Evolutionary conservation across 2,888 invertebrate species (phyloP), one percentile per base, ranked within the genome.

Genomic region (Sinelater perroti): DNA sequence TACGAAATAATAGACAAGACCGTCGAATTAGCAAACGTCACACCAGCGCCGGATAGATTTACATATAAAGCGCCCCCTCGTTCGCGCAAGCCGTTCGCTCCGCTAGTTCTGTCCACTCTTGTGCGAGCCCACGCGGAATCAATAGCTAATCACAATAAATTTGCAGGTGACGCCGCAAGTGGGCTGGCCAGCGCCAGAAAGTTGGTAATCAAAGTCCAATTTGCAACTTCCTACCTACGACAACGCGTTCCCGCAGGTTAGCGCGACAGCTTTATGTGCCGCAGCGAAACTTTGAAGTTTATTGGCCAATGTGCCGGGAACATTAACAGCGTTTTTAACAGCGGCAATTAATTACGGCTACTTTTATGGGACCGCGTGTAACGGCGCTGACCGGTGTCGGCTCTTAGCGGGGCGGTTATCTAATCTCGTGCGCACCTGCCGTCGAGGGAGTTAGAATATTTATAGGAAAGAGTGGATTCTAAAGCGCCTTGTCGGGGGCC

Each of bases 351-450:
- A 46, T 54, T 54, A 46, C 45, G 18, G 38, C 18, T 24, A 40
- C 33, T 46, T 54, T 54, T 54, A 54, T 54, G 47, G 54, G 38
- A n/a, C n/a, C n/a, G n/a, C n/a, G n/a, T 26, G 54, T 46, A 54
- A 53, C 24, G 30, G 28, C n/a, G 38, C 30, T 52, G 54, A 54
- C 54, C 46, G 54, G 13, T 54, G 54, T 54, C 28, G 17, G 21
- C 46, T 45, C 38, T 45, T 26, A 20, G 33, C 17, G 11, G 44
- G 44, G 13, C 5, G 36, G 35, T 1, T 47, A 47, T 47, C 54
- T 54, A 47, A 54, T 46, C 54, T 46, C 24, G 8, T 26, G 30
- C 45, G 14, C 54, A 54, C 54, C 54, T 54, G 54, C 54, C 38
- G 4, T 14, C 16, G 16, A 24, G 30, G 21, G 31, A 35, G 31